Evolutionary conservation across 2,797 vertebrate species (phyloP), one percentile per base, ranked within the genome.

Genomic region (Pangasius macronema): DNA sequence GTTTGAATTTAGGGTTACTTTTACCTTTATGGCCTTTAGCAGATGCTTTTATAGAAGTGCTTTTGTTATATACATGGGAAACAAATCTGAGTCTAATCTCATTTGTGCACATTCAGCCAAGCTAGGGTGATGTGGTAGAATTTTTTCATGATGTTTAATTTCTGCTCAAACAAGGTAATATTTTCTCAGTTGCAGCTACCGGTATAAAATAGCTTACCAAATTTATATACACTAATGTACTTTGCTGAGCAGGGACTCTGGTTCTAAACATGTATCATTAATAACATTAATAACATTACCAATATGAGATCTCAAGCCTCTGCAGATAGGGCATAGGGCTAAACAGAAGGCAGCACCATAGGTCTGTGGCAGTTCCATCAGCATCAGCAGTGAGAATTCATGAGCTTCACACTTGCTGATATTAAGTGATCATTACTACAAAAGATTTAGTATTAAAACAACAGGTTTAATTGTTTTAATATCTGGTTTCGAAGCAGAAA

Each of bases 321-420:
- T 57, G 67, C 5, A 10, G 53, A 80, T 68, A 53, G 36, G 65
- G 10, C 2, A 65, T 42, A 81, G 77, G 11, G 18, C 39, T 86
- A 55, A 79, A 57, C 77, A 80, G 76, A 57, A 80, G 53, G 20
- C 30, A 80, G 53, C 51, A 33, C 39, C 11, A 39, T 57, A 42
- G 67, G 85, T 63, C 67, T 86, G 53, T 81, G 53, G n/a, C 39
- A 51, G 39, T 18, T 67, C 85, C 51, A 81, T 80, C 33, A 39
- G 33, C 57, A 80, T 36, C 16, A 81, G 53, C 33, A 42, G 18
- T 55, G 16, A 82, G 36, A 82, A 46, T 82, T 86, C 24, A 70
- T 70, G 16, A 86, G 42, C n/a, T 80, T 80, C 20, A 27, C 1
- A 39, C 5, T 72, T 83, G 80, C 3, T 63, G 39, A 61, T 57